phyloP scores from a whole-genome alignment of 2,113 vertebrate species.

The Notarius lentiginosus region DNA sequence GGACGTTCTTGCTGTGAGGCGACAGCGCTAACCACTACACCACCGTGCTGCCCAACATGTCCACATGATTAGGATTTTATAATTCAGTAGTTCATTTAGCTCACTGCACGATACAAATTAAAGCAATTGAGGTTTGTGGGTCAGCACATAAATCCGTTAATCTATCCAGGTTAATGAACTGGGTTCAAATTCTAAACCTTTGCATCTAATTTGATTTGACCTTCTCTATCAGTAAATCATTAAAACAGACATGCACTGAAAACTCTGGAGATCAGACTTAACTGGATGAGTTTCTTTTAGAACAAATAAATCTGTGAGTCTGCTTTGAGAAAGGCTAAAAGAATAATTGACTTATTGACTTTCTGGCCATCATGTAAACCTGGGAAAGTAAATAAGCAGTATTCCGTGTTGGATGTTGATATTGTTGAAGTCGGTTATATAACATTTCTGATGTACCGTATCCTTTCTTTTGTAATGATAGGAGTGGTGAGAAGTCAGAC shows the following conservation, averaged over 20 bases:
- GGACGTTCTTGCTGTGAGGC: no score
- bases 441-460: background rate
- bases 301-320: background rate
- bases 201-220: background rate
- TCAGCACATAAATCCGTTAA: background rate
- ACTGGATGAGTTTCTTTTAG: background rate
- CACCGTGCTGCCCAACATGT: background rate
- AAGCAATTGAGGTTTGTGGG: background rate
- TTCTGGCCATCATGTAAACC: background rate
- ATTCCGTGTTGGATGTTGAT: background rate
- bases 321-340: background rate
- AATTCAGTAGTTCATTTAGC: background rate
- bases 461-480: conserved; percentile 52
- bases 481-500: conserved; percentile 71
- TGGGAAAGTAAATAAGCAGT: background rate
- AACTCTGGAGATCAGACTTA: background rate
- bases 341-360: background rate
- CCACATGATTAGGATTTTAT: background rate
- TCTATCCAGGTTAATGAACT: background rate
- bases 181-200: background rate
- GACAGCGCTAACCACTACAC: no score
- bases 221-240: background rate
- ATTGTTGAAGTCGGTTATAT: background rate
- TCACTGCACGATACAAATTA: background rate
- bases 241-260: background rate